These are phyloP conservation scores for Mesembrinibis cayennensis DNA, from an alignment of 2,113 vertebrate species.

Conservation along the genomic window DNA sequence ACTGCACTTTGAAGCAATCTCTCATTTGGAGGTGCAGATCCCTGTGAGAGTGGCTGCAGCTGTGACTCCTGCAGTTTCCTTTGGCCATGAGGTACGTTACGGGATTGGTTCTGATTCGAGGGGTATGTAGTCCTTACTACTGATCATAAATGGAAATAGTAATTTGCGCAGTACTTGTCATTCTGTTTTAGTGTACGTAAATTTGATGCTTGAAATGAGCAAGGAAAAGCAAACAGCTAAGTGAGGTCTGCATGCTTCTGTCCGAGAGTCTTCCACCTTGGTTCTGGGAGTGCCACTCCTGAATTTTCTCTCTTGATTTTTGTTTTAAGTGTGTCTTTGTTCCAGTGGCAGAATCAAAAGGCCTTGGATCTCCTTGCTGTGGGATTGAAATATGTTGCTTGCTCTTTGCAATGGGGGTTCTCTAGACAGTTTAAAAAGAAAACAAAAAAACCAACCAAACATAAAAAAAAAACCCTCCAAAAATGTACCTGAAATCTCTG, in stretches of 20 bases:
- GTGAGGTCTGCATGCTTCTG: neutral
- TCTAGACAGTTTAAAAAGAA: neutral
- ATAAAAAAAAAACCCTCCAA: neutral
- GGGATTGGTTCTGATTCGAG: neutral
- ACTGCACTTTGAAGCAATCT: neutral
- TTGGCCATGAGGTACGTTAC: neutral
- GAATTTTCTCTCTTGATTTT: neutral
- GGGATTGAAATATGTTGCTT: neutral
- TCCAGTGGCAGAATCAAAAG: neutral
- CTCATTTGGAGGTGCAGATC: neutral
- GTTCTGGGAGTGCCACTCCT: neutral
- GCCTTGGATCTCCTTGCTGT: neutral
- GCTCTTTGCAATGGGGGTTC: neutral
- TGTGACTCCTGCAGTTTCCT: neutral
- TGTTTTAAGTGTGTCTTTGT: neutral
- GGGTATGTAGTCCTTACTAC: neutral
- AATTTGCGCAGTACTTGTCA: neutral
- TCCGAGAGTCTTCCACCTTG: accelerated
- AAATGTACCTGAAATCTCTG: neutral
- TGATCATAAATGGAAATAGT: neutral
- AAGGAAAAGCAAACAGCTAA: neutral
- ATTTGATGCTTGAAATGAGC: neutral
- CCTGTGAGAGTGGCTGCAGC: neutral
- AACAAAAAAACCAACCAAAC: neutral
- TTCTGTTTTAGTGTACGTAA: neutral